These are phyloP conservation scores for Erpornis zantholeuca DNA, from an alignment of 2,113 vertebrate species.

Conservation along the genomic window DNA sequence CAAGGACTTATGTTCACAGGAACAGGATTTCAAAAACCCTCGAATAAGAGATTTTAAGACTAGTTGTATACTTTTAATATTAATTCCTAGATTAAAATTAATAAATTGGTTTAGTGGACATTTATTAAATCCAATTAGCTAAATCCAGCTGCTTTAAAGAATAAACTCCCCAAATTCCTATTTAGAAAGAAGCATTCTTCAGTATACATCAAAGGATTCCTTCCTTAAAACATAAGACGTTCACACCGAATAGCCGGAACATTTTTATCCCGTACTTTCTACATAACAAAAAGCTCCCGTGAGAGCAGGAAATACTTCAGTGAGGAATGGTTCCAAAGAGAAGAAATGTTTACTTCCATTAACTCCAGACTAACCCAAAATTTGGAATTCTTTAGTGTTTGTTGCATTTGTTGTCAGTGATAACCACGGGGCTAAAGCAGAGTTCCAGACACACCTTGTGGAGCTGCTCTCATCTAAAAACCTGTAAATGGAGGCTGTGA, in stretches of 20 bases:
- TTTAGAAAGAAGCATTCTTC: neutral
- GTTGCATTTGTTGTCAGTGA: neutral
- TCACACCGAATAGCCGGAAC: neutral
- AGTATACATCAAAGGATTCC: neutral
- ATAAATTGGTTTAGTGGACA: neutral
- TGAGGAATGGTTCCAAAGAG: neutral
- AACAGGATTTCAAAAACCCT: neutral
- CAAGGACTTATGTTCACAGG: neutral
- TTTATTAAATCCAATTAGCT: neutral
- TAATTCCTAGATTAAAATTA: neutral
- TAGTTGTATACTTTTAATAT: neutral
- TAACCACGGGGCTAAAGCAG: neutral
- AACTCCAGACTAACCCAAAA: neutral
- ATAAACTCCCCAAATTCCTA: neutral
- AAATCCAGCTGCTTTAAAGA: neutral
- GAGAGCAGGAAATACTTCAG: neutral
- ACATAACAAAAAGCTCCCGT: neutral
- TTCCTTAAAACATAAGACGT: neutral
- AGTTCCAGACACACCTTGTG: neutral
- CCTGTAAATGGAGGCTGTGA: neutral
- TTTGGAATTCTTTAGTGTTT: neutral
- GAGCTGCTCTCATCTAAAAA: neutral
- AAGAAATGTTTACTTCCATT: neutral
- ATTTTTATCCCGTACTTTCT: neutral
- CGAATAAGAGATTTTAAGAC: neutral